A percentile compares a stretch with the other conserved stretches of the same genome.
Conservation (phyloP, 2,797 vertebrate species). For the Sebastolobus altivelis region DNA sequence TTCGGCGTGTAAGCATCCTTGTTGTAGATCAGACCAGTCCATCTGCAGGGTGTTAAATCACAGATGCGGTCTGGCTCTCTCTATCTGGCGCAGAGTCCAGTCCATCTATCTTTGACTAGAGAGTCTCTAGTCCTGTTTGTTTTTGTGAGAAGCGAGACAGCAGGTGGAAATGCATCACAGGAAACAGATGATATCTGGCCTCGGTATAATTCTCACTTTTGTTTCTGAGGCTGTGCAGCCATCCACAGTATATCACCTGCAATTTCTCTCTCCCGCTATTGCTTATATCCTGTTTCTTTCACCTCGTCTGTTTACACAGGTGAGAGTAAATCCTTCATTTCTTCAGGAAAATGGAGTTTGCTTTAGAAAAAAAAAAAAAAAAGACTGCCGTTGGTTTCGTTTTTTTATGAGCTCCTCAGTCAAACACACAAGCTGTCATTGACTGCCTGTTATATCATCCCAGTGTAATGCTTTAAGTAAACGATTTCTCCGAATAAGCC, state of each 20-base stretch:
- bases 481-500: conserved; percentile 61
- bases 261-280: conserved; percentile 19
- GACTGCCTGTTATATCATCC: conserved; percentile 56
- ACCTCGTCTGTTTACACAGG: conserved; percentile 46
- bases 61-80: conserved; percentile 13
- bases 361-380: neutral
- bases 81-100: neutral
- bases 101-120: conserved; percentile 14
- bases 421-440: conserved; percentile 61
- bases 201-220: conserved; percentile 29
- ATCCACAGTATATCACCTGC: conserved; percentile 1
- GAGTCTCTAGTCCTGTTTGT: conserved; percentile 1
- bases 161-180: conserved; percentile 30
- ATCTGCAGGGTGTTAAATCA: conserved; percentile 18
- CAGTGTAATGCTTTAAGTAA: conserved; percentile 64
- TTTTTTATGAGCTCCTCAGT: conserved; percentile 59
- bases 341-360: conserved; percentile 39
- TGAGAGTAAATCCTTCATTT: conserved; percentile 59
- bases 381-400: conserved; percentile 25
- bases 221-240: conserved; percentile 27
- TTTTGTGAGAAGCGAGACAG: conserved; percentile 28
- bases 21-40: conserved; percentile 9
- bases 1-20: conserved; percentile 1
- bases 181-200: conserved; percentile 25
- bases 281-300: conserved; percentile 12